phyloP scores from a whole-genome alignment of 2,797 vertebrate genomes.

The Vireo griseus region DNA sequence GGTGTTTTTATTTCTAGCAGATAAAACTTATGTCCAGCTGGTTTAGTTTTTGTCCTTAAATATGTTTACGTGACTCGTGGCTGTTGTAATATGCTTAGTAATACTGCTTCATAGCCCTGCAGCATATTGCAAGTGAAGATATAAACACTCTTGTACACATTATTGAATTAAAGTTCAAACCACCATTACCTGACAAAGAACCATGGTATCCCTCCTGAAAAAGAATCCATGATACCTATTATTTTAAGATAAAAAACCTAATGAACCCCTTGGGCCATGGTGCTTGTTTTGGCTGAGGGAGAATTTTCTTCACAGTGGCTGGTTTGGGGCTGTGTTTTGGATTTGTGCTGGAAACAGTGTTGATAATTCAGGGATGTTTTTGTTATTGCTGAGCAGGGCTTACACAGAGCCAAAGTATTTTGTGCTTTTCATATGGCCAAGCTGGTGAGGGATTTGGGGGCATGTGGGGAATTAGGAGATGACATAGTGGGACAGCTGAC shows the following conservation, averaged over 20 bases:
- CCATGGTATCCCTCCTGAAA: background rate
- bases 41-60: background rate
- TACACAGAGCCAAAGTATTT: background rate
- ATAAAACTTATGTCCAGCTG: background rate
- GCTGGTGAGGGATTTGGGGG: accelerated
- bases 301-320: background rate
- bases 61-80: background rate
- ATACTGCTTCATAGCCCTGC: background rate
- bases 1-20: background rate
- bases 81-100: background rate
- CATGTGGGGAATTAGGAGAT: background rate
- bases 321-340: background rate
- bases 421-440: accelerated
- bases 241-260: background rate
- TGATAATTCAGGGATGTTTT: background rate
- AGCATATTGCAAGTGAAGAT: background rate
- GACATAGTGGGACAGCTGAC: background rate
- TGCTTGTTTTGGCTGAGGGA: background rate
- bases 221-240: background rate
- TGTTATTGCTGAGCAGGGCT: background rate
- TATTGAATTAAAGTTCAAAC: background rate
- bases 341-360: background rate
- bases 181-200: background rate
- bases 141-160: background rate
- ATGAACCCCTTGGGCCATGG: background rate